These are phyloP conservation scores for Pecten maximus DNA, from an alignment of 2,888 invertebrate genomes.

Conservation along the genomic window DNA sequence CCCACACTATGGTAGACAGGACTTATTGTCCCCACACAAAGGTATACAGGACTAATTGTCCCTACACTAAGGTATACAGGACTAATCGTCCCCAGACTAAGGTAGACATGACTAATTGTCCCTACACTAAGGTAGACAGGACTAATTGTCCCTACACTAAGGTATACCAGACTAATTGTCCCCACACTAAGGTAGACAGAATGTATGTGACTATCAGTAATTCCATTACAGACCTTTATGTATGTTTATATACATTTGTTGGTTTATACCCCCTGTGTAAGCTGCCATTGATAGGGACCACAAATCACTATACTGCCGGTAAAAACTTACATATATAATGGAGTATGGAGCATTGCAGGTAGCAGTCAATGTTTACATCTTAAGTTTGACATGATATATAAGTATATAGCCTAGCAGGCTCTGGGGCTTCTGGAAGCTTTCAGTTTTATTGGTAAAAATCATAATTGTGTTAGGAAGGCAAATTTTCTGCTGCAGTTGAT, in stretches of 20 bases:
- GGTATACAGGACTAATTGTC: too few relatives aligned
- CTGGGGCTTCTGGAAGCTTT: not conserved
- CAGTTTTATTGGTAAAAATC: constrained; percentile 28
- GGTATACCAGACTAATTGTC: too few relatives aligned
- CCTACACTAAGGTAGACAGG: too few relatives aligned
- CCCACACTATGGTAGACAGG: too few relatives aligned
- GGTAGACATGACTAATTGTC: too few relatives aligned
- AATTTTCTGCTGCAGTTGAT: not conserved
- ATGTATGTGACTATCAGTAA: not conserved
- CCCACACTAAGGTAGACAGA: too few relatives aligned
- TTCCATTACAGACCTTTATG: not conserved
- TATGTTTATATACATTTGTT: not conserved
- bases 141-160: too few relatives aligned
- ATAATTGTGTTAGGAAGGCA: not conserved
- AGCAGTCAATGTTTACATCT: not conserved
- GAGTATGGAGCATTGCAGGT: not conserved
- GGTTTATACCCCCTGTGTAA: not conserved
- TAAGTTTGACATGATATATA: not conserved
- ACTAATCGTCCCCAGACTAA: too few relatives aligned
- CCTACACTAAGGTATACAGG: too few relatives aligned
- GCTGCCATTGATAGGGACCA: not conserved
- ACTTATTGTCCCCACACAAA: too few relatives aligned
- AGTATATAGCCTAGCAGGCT: not conserved
- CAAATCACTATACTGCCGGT: not conserved
- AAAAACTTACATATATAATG: not conserved